Percentiles rank a stretch among this genome's conserved stretches.
Conservation (phyloP, 2,888 invertebrate species). For the Myopa testacea region DNA sequence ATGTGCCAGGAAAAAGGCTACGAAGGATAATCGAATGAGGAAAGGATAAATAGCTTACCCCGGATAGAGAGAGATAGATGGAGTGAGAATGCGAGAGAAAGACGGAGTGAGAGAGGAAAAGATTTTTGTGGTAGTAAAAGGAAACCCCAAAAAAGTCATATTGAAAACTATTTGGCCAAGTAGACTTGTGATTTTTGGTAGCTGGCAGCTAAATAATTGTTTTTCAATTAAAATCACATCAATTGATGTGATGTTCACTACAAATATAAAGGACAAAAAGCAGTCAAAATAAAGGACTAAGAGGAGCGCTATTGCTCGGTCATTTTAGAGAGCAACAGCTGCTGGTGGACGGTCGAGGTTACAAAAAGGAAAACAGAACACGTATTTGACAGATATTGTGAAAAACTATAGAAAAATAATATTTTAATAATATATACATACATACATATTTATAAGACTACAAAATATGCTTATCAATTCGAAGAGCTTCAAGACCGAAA, state of each 20-base stretch:
- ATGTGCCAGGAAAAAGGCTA: background rate
- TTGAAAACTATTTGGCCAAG: slow-evolving; percentile 27
- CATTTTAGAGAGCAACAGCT: slow-evolving; percentile 23
- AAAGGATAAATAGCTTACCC: background rate
- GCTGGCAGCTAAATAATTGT: slow-evolving; percentile 61
- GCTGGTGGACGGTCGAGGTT: background rate
- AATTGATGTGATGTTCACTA: slow-evolving; percentile 47
- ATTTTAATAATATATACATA: background rate
- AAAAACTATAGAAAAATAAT: background rate
- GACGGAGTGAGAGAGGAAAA: background rate
- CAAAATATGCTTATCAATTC: no score
- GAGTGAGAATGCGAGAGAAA: background rate
- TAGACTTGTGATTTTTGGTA: slow-evolving; percentile 42
- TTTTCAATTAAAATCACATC: slow-evolving; percentile 67
- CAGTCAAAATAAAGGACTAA: background rate
- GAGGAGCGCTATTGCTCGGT: background rate
- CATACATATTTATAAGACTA: background rate
- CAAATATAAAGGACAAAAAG: background rate
- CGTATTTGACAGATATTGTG: background rate
- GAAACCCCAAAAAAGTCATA: slow-evolving; percentile 17
- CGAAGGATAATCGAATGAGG: slow-evolving; percentile 1
- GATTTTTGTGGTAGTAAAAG: background rate
- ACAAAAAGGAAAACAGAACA: background rate
- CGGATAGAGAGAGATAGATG: background rate
- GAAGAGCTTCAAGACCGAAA: no score